These are phyloP conservation scores for Crenichthys baileyi DNA, from an alignment of 2,797 vertebrate genomes.

Conservation along the genomic window DNA sequence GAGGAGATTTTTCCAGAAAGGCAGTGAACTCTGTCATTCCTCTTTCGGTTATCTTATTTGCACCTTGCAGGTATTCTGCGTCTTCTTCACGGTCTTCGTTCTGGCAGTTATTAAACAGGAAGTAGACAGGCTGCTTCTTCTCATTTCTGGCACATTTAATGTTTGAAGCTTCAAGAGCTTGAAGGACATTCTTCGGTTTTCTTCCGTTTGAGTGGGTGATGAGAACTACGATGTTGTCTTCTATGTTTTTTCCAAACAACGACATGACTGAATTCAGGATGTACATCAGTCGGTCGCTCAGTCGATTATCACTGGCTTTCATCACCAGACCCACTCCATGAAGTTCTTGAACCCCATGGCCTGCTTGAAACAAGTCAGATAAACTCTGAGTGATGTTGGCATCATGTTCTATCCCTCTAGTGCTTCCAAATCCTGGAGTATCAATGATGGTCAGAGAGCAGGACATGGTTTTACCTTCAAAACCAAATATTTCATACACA, in stretches of 20 bases:
- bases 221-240: neutral
- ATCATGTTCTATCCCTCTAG: neutral
- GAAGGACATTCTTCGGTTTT: neutral
- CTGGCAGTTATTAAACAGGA: neutral
- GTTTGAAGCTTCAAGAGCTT: neutral
- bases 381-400: neutral
- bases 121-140: neutral
- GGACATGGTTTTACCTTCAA: neutral
- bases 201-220: conserved; percentile 2
- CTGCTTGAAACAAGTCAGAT: neutral
- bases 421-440: neutral
- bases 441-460: neutral
- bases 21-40: neutral
- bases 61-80: neutral
- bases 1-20: neutral
- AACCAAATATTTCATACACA: conserved; percentile 1
- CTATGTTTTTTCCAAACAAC: neutral
- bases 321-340: neutral
- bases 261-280: neutral
- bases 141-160: conserved; percentile 3
- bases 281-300: neutral
- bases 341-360: neutral
- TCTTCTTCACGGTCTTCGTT: neutral
- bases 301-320: neutral
- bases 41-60: neutral